Conservation (phyloP, 2,113 vertebrate species). For the Steatornis caripensis region DNA sequence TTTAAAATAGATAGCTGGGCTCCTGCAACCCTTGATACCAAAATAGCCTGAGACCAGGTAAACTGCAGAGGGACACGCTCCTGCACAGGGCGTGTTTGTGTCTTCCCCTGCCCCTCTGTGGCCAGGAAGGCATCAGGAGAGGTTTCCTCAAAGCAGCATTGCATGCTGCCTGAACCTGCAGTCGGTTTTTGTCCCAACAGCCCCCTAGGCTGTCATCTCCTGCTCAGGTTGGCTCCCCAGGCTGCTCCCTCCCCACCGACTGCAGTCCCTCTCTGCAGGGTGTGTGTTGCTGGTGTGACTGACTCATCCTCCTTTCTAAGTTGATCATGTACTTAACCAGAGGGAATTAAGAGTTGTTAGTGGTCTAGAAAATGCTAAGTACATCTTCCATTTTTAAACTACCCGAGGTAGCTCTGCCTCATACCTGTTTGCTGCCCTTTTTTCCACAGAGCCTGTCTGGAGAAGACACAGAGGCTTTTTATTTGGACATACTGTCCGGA, state of each 20-base stretch:
- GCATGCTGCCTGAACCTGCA: too few relatives aligned
- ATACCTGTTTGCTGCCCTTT: neutral
- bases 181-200: neutral
- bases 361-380: neutral
- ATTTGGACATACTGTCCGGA: neutral
- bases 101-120: neutral
- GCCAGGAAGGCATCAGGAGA: neutral
- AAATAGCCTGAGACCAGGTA: too few relatives aligned
- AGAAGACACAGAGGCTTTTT: neutral
- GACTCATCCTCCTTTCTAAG: neutral
- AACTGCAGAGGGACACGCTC: too few relatives aligned
- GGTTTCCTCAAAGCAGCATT: neutral
- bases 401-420: neutral
- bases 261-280: neutral
- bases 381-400: constrained; percentile 4
- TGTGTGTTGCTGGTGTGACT: neutral
- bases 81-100: too few relatives aligned
- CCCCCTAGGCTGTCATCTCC: neutral
- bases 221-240: neutral
- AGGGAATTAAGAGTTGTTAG: constrained; percentile 7
- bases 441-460: neutral
- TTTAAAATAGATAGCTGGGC: too few relatives aligned
- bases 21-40: too few relatives aligned
- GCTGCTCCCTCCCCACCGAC: neutral
- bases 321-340: neutral